phyloP scores from a whole-genome alignment of 2,113 vertebrate species.

The Dipodomys spectabilis region DNA sequence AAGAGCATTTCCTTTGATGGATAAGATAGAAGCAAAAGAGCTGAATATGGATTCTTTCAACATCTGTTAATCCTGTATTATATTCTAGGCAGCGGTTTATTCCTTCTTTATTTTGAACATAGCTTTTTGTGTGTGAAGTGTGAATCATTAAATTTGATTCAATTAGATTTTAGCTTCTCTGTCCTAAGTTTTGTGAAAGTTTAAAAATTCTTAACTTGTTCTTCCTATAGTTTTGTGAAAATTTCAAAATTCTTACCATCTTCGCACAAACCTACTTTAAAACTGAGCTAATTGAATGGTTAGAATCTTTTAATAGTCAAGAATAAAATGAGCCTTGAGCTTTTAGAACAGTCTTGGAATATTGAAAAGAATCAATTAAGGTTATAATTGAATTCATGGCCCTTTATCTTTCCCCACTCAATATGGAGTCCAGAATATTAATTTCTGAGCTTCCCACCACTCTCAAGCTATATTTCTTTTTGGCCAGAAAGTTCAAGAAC shows the following conservation, averaged over 20 bases:
- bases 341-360: background rate
- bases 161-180: background rate
- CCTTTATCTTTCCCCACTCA: background rate
- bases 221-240: background rate
- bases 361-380: background rate
- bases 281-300: background rate
- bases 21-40: background rate
- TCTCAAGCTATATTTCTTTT: background rate
- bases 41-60: background rate
- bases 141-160: background rate
- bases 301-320: background rate
- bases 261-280: constrained; percentile 18
- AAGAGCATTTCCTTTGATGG: background rate
- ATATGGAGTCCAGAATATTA: background rate
- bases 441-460: constrained; percentile 11
- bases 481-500: background rate
- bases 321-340: background rate
- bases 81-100: background rate
- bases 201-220: constrained; percentile 15
- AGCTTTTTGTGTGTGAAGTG: background rate
- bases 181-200: background rate
- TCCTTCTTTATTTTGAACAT: background rate
- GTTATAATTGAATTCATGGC: background rate
- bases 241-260: constrained; percentile 28
- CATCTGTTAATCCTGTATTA: background rate